phyloP scores from a whole-genome alignment of 2,888 invertebrate genomes.

The Heliconius aoede region DNA sequence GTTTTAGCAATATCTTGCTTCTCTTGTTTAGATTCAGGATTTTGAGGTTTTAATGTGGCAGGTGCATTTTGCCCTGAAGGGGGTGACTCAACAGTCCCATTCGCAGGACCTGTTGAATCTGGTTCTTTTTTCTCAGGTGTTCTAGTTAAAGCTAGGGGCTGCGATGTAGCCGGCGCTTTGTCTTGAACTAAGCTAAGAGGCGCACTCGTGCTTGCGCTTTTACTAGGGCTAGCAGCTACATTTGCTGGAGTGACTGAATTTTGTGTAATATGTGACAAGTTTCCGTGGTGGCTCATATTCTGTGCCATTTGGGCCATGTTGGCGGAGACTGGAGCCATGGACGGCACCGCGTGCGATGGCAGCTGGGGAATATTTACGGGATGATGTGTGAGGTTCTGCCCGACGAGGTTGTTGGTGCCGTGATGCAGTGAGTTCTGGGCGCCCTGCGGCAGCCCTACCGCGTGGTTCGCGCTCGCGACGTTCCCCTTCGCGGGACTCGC shows the following conservation, averaged over 20 bases:
- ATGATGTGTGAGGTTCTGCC: slow-evolving; percentile 74
- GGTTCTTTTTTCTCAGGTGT: slow-evolving; percentile 78
- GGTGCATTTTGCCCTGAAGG: slow-evolving; percentile 68
- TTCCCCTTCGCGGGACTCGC: slow-evolving; percentile 76
- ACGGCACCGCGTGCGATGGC: slow-evolving; percentile 70
- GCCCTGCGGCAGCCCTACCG: slow-evolving; percentile 72
- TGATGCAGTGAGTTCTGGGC: slow-evolving; percentile 72
- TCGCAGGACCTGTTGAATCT: slow-evolving; percentile 71
- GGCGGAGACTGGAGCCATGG: slow-evolving; percentile 80
- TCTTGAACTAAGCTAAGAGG: slow-evolving; percentile 78
- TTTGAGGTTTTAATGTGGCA: slow-evolving; percentile 66
- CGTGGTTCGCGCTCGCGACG: slow-evolving; percentile 74
- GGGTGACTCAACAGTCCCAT: slow-evolving; percentile 76
- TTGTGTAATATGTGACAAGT: slow-evolving; percentile 75
- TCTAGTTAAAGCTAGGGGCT: slow-evolving; percentile 75
- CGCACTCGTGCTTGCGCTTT: slow-evolving; percentile 66
- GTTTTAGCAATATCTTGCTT: slow-evolving; percentile 77
- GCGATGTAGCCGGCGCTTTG: slow-evolving; percentile 61
- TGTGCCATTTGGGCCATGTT: slow-evolving; percentile 82
- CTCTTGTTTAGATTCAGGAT: slow-evolving; percentile 72
- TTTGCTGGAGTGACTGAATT: slow-evolving; percentile 67
- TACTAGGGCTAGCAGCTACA: slow-evolving; percentile 67
- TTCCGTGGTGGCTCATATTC: slow-evolving; percentile 81
- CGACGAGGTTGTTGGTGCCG: slow-evolving; percentile 66
- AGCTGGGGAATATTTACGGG: slow-evolving; percentile 58